Evolutionary conservation across 2,113 vertebrate species (phyloP).

Genomic region (Stictonetta naevosa): DNA sequence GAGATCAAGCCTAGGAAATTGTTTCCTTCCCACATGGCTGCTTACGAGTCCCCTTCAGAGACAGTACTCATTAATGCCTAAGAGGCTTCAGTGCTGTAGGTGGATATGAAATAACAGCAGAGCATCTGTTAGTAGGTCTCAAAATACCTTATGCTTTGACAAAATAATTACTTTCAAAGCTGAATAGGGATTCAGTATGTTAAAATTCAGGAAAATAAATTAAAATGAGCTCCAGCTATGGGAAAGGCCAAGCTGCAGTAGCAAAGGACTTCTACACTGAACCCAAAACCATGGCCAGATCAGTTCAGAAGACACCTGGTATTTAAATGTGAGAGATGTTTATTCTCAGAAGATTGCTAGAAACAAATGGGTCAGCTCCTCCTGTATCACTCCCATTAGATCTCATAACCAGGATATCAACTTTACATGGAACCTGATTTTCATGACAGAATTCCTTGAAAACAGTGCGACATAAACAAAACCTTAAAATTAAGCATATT

Average conservation of each 20-base stretch:
- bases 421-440: not conserved
- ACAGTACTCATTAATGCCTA: not conserved
- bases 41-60: constrained; percentile 11
- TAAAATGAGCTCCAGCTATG: not conserved
- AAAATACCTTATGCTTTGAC: constrained; percentile 41
- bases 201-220: constrained; percentile 24
- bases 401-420: not conserved
- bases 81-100: not conserved
- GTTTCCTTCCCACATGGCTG: constrained; percentile 44
- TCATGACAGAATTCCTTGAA: not conserved
- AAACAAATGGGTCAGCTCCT: not conserved
- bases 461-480: accelerated
- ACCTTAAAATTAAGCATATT: not conserved
- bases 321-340: not conserved
- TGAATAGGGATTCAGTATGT: not conserved
- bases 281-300: too few relatives aligned
- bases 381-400: not conserved
- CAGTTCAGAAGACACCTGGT: not conserved
- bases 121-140: constrained; percentile 48
- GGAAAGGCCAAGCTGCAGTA: not conserved
- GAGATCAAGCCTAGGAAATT: constrained; percentile 46
- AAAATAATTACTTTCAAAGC: constrained; percentile 41
- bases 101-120: constrained; percentile 41
- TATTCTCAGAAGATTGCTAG: not conserved
- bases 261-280: not conserved